Percentiles rank a stretch among this genome's conserved stretches.
Evolutionary conservation across 1,140 invertebrate genomes (phyloP).

Genomic region (Coptotermes formosanus): DNA sequence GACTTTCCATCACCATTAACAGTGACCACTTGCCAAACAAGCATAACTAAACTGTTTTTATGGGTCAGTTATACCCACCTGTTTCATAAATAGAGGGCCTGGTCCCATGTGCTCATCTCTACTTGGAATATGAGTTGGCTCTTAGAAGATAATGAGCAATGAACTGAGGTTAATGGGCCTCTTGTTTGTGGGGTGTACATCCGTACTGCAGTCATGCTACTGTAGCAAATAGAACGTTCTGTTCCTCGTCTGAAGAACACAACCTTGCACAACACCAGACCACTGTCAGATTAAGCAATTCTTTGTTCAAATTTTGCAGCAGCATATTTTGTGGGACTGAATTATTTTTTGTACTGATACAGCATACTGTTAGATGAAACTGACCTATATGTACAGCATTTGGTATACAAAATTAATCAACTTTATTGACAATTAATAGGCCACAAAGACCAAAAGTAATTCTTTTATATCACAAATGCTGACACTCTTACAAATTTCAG

Average conservation of each 20-base stretch:
- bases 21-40: constrained; percentile 28
- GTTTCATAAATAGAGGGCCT: not conserved
- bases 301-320: not conserved
- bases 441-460: not conserved
- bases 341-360: not conserved
- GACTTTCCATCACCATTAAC: constrained; percentile 62
- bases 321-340: not conserved
- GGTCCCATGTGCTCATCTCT: not conserved
- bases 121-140: not conserved
- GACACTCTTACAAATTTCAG: not conserved
- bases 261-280: not conserved
- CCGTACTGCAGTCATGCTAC: not conserved
- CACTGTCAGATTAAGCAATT: not conserved
- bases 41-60: constrained; percentile 24
- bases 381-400: not conserved
- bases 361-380: not conserved
- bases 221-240: not conserved
- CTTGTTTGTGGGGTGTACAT: not conserved
- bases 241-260: not conserved
- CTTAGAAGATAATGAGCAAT: not conserved
- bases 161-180: not conserved
- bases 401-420: not conserved
- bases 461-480: not conserved
- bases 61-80: not conserved
- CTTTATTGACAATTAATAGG: not conserved